Conservation (phyloP, 2,888 invertebrate genomes). For the Lepidocyrtoides sp. region DNA sequence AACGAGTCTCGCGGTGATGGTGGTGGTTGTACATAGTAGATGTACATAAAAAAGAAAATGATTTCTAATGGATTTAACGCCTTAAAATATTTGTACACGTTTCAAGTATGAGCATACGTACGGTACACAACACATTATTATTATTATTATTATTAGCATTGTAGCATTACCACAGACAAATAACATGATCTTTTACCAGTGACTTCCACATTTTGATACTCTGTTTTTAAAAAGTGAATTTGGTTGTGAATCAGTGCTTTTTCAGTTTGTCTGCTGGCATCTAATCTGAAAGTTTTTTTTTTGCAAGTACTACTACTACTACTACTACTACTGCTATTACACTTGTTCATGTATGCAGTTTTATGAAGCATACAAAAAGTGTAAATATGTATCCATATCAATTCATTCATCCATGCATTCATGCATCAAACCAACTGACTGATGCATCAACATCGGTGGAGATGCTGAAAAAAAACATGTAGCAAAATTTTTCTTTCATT, state of each 20-base stretch:
- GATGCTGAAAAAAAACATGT: constrained; percentile 20
- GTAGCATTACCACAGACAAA: constrained; percentile 30
- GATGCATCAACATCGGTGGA: neutral
- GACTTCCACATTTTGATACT: constrained; percentile 43
- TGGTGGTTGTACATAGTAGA: neutral
- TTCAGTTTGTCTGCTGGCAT: constrained; percentile 3
- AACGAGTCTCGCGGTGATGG: constrained; percentile 42
- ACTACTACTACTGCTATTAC: neutral
- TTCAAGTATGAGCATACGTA: neutral
- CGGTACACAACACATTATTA: neutral
- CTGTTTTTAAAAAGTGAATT: constrained; percentile 27
- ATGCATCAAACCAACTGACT: neutral
- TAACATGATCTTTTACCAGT: neutral
- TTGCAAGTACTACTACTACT: no score
- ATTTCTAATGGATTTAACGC: constrained; percentile 63
- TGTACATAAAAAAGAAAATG: constrained; percentile 58
- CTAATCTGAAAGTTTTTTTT: constrained; percentile 46
- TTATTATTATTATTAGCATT: neutral
- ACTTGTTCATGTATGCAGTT: constrained; percentile 22
- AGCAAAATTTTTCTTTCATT: constrained; percentile 35
- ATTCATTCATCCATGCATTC: constrained; percentile 48
- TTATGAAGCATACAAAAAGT: neutral
- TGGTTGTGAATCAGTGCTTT: neutral
- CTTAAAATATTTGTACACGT: constrained; percentile 19
- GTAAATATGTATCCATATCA: constrained; percentile 22